phyloP scores from a whole-genome alignment of 2,888 invertebrate species.

The Plagodis pulveraria region DNA sequence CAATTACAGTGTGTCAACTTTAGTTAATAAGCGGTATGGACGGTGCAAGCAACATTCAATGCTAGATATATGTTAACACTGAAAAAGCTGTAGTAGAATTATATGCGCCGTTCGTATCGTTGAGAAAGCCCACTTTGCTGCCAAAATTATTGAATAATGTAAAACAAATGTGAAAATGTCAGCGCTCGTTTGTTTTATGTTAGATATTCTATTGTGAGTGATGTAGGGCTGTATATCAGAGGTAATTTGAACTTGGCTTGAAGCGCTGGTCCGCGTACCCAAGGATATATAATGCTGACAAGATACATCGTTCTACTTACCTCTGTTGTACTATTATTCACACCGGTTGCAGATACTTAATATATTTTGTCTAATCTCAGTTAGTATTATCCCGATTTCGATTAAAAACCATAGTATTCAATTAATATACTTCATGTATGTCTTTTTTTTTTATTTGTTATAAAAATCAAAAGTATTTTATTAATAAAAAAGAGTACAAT shows the following conservation, averaged over 20 bases:
- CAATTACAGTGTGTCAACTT: slow-evolving; percentile 6
- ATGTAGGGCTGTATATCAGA: slow-evolving; percentile 3
- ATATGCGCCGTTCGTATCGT: slow-evolving; percentile 6
- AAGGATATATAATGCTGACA: slow-evolving; percentile 7
- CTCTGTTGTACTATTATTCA: slow-evolving; percentile 17
- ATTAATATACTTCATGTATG: no score
- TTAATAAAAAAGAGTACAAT: no score
- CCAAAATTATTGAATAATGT: slow-evolving; percentile 14
- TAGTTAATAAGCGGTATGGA: slow-evolving; percentile 21
- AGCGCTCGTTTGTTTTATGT: slow-evolving; percentile 1
- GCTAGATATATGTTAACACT: not conserved
- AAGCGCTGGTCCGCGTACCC: slow-evolving; percentile 17
- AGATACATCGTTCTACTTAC: slow-evolving; percentile 20
- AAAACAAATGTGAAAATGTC: slow-evolving; percentile 3
- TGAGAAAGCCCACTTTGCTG: slow-evolving; percentile 5
- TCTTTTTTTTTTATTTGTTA: no score
- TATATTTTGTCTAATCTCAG: not conserved
- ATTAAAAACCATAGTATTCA: no score
- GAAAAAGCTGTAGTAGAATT: not conserved
- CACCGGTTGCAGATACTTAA: slow-evolving; percentile 21
- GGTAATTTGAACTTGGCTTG: slow-evolving; percentile 9
- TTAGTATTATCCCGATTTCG: no score
- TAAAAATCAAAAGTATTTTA: no score
- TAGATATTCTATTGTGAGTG: slow-evolving; percentile 19
- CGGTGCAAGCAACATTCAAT: slow-evolving; percentile 3